Evolutionary conservation across 2,113 vertebrate species (phyloP).

Genomic region (Scomber scombrus): DNA sequence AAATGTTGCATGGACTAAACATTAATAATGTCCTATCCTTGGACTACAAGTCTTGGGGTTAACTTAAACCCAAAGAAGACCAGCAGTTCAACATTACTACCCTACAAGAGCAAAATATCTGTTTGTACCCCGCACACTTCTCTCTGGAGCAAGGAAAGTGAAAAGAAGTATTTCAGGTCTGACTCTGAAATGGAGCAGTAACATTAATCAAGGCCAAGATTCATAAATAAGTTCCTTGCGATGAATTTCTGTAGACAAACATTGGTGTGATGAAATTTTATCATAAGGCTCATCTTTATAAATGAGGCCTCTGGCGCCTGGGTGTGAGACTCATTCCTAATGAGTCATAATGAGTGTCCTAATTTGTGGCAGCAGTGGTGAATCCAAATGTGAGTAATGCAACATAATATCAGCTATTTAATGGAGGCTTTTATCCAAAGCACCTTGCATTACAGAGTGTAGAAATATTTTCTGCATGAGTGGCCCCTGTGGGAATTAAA

Average conservation of each 20-base stretch:
- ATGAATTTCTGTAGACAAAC: conserved; percentile 52
- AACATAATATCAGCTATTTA: conserved; percentile 59
- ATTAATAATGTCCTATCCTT: neutral
- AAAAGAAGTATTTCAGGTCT: conserved; percentile 3
- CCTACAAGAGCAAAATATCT: neutral
- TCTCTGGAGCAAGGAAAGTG: neutral
- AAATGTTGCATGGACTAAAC: neutral
- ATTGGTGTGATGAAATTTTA: conserved; percentile 46
- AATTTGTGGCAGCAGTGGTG: conserved; percentile 45
- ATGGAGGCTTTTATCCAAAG: conserved; percentile 56
- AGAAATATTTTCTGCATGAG: conserved; percentile 51
- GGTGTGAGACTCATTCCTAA: conserved; percentile 46
- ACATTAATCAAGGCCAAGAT: conserved; percentile 35
- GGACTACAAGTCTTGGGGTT: neutral
- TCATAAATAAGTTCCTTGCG: conserved; percentile 42
- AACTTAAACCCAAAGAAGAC: neutral
- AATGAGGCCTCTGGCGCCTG: conserved; percentile 50
- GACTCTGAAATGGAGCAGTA: neutral
- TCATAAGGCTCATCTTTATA: conserved; percentile 59
- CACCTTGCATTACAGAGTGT: conserved; percentile 40
- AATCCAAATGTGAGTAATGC: conserved; percentile 62
- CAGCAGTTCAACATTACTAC: neutral
- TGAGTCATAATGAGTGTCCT: conserved; percentile 69
- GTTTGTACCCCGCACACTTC: neutral
- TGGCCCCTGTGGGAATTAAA: conserved; percentile 41